Base-by-base conservation (phyloP, 1,140 invertebrate genomes). In the Aporrectodea caliginosa region DNA sequence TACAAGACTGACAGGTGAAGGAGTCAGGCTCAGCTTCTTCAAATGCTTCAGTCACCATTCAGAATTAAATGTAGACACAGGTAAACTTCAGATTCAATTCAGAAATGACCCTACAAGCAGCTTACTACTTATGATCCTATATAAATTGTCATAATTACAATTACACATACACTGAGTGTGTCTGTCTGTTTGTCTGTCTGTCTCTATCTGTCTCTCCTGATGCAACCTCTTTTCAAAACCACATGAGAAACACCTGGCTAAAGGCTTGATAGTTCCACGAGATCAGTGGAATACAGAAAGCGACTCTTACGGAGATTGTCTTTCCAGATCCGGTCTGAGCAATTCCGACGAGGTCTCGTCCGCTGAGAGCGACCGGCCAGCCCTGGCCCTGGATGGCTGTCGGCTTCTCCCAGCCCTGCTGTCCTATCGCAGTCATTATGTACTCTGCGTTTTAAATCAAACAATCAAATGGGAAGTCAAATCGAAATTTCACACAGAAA, bases 361-460 rank as follows among this genome's bases (percentile, higher is more conserved):
- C 96, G 86, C 92, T 93, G 89, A 98, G 92, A 78, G 95, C 95
- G 85, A 97, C 94, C 16, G 95, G 95, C 95, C 95, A 97, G 1
- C 86, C 85, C 71, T 84, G 81, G 31, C 85, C 75, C 81, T 89
- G 88, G 75, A 89, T 97, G 16, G 94, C 89, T 31, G 95, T 97
- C 16, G 95, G 95, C 78, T 92, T 91, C 80, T 92, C 91, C 89
- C 94, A 97, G 0, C 85, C 83, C 78, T 86, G 84, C 82, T 86
- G 78, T 75, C 83, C 80, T 75, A 90, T 83, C 73, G 82, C 82
- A n/a, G 81, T 79, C 82, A 88, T 85, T 1, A 90, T 87, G 83
- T 88, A 89, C 79, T 89, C 88, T 89, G 84, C 58, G 78, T 69
- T 81, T 73, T 32, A 6, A 0, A 43, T 22, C 22, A 16, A 32